phyloP scores from a whole-genome alignment of 2,113 vertebrate genomes.

The Eurystomus gularis region DNA sequence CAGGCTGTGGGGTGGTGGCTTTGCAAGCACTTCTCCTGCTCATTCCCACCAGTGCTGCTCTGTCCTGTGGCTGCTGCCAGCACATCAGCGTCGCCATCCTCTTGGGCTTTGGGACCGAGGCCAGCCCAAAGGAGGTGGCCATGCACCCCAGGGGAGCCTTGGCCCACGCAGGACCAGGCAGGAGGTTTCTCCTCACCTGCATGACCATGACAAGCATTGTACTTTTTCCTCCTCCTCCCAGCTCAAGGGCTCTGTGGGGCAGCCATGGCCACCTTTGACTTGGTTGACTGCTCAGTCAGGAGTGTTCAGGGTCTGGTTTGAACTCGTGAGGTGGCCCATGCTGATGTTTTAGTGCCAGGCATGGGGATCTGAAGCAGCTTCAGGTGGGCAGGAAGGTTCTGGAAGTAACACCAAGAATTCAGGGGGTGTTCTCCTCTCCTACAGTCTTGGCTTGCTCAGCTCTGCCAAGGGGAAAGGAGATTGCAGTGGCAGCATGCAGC shows the following conservation, averaged over 20 bases:
- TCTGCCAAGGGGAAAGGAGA: neutral
- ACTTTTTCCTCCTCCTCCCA: neutral
- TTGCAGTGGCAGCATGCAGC: accelerated
- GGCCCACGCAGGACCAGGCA: neutral
- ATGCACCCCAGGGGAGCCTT: neutral
- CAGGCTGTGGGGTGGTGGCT: neutral
- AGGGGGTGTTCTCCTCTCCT: neutral
- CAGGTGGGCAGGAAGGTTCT: neutral
- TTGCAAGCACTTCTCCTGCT: neutral
- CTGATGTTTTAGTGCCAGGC: neutral
- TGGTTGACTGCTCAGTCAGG: neutral
- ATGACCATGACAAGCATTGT: accelerated
- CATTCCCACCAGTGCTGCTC: neutral
- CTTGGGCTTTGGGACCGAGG: neutral
- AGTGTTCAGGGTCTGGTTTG: neutral
- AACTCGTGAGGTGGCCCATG: accelerated
- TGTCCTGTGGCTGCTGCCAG: neutral
- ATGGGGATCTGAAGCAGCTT: neutral
- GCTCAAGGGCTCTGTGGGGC: neutral
- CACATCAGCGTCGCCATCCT: neutral
- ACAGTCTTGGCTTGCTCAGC: neutral
- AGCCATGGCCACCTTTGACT: neutral
- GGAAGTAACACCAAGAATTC: neutral
- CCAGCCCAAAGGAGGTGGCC: neutral
- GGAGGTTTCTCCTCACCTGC: neutral